A percentile compares a stretch with the other conserved stretches of the same genome.
phyloP scores from a whole-genome alignment of 2,888 invertebrate genomes.

The Drosophila infuscata region DNA sequence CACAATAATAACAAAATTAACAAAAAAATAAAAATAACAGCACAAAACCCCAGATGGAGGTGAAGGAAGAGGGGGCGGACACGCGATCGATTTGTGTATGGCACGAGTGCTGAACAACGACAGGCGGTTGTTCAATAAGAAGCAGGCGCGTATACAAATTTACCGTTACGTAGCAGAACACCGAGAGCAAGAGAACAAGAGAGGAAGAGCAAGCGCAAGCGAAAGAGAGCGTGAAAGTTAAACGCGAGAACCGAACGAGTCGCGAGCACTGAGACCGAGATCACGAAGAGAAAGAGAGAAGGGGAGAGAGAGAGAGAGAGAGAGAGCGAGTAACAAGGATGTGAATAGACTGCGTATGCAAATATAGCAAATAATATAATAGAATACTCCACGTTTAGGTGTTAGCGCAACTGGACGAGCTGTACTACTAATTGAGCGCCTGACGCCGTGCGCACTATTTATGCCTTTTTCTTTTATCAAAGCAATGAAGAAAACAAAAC shows the following conservation, averaged over 20 bases:
- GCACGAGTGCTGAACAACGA: slow-evolving; percentile 16
- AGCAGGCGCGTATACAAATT: slow-evolving; percentile 1
- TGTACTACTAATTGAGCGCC: slow-evolving; percentile 60
- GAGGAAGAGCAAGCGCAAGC: not conserved
- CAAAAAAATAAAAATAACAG: not conserved
- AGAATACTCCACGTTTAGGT: slow-evolving; percentile 20
- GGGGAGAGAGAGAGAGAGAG: slow-evolving; percentile 1
- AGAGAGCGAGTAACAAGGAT: slow-evolving; percentile 30
- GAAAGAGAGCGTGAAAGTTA: not conserved
- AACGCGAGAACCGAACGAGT: not conserved
- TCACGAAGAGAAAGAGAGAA: not conserved
- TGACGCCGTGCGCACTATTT: slow-evolving; percentile 58
- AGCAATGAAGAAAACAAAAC: slow-evolving; percentile 13
- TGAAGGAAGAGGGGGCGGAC: not conserved
- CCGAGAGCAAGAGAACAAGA: not conserved
- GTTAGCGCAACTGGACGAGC: slow-evolving; percentile 49
- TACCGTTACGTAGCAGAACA: slow-evolving; percentile 44
- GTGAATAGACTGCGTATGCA: slow-evolving; percentile 2
- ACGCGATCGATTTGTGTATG: slow-evolving; percentile 31
- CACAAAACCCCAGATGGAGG: not conserved
- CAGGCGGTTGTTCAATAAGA: slow-evolving; percentile 26
- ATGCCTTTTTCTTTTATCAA: slow-evolving; percentile 64
- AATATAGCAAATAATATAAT: not conserved
- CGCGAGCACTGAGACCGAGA: not conserved
- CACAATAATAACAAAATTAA: slow-evolving; percentile 6